phyloP scores from a whole-genome alignment of 2,888 invertebrate species.

The Perithous albicinctus region DNA sequence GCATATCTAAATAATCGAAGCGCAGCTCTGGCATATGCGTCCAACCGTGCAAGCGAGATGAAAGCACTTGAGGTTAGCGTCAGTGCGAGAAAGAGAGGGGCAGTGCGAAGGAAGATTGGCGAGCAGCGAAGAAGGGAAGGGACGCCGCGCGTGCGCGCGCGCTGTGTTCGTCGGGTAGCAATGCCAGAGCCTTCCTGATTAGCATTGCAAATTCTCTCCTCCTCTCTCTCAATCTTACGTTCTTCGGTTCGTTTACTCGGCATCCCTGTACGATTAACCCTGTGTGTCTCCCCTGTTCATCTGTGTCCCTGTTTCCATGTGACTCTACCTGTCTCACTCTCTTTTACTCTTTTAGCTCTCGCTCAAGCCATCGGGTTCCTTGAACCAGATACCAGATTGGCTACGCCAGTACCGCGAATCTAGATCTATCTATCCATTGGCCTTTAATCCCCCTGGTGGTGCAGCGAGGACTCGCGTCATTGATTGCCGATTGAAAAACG shows the following conservation, averaged over 20 bases:
- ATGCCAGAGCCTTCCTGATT: conserved; percentile 78
- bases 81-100: not conserved
- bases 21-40: conserved; percentile 77
- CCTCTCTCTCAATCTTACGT: conserved; percentile 48
- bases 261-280: conserved; percentile 51
- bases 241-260: conserved; percentile 49
- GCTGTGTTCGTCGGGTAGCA: conserved; percentile 74
- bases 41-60: conserved; percentile 67
- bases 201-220: conserved; percentile 82
- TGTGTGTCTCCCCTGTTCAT: conserved; percentile 36
- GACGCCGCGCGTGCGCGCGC: conserved; percentile 77
- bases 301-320: conserved; percentile 49
- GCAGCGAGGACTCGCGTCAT: conserved; percentile 79
- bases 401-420: conserved; percentile 83
- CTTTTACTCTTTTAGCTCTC: conserved; percentile 36
- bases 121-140: conserved; percentile 57
- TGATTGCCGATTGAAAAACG: conserved; percentile 83
- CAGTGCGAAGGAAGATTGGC: conserved; percentile 46
- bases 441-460: conserved; percentile 78
- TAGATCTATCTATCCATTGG: conserved; percentile 83
- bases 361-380: conserved; percentile 80
- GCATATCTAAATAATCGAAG: conserved; percentile 85
- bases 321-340: conserved; percentile 24
- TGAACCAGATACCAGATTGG: conserved; percentile 84
- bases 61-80: not conserved